Evolutionary conservation across 2,113 vertebrate species (phyloP).

Genomic region (Verasper variegatus): DNA sequence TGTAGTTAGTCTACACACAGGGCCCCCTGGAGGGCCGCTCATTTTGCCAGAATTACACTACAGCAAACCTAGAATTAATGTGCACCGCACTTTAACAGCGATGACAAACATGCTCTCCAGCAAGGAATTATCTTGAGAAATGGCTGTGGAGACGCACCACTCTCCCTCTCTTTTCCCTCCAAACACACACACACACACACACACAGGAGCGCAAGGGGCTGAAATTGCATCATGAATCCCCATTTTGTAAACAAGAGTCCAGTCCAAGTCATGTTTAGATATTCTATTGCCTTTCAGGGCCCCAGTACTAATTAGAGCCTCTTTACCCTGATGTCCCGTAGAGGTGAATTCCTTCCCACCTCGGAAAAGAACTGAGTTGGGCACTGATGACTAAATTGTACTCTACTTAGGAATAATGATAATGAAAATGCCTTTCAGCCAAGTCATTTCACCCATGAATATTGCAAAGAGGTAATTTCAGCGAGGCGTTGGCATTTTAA

Average conservation of each 20-base stretch:
- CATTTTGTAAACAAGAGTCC: slow-evolving; percentile 62
- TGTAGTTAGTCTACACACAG: slow-evolving; percentile 89
- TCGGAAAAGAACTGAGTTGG: slow-evolving; percentile 54
- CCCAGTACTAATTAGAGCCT: slow-evolving; percentile 64
- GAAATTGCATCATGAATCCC: slow-evolving; percentile 56
- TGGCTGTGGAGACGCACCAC: slow-evolving; percentile 79
- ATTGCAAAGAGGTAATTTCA: slow-evolving; percentile 78
- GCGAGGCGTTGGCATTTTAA: slow-evolving; percentile 79
- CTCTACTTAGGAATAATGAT: slow-evolving; percentile 75
- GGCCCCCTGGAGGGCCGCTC: slow-evolving; percentile 94
- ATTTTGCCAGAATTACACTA: slow-evolving; percentile 94
- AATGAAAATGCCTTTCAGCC: slow-evolving; percentile 79
- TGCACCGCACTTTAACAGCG: slow-evolving; percentile 90
- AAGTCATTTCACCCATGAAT: slow-evolving; percentile 76
- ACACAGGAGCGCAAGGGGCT: slow-evolving; percentile 3
- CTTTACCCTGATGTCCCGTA: slow-evolving; percentile 65
- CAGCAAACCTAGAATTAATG: slow-evolving; percentile 98
- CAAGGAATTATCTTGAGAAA: slow-evolving; percentile 94
- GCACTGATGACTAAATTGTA: slow-evolving; percentile 77
- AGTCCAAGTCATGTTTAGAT: slow-evolving; percentile 38
- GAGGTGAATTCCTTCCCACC: slow-evolving; percentile 74
- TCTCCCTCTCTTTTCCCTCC: not conserved
- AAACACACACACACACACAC: slow-evolving; percentile 9
- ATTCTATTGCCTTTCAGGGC: slow-evolving; percentile 54
- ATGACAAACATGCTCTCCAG: slow-evolving; percentile 89